Conservation (phyloP, 1,140 invertebrate genomes). For the Batillaria attramentaria region DNA sequence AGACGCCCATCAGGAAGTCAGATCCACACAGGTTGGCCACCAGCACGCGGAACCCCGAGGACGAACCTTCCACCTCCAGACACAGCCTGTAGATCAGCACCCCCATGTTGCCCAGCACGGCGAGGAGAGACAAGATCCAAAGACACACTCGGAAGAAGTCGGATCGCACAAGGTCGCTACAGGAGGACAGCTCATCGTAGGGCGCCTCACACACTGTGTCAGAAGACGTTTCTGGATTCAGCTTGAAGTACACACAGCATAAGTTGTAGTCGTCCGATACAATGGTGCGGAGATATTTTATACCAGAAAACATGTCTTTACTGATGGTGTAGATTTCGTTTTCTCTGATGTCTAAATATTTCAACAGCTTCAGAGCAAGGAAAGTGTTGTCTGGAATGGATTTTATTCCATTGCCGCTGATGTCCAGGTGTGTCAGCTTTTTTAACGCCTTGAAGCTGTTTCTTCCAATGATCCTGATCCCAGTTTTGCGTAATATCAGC, state of each 20-base stretch:
- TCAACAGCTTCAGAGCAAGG: background rate
- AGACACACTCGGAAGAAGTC: background rate
- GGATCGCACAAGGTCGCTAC: background rate
- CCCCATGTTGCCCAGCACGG: background rate
- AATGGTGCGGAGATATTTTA: background rate
- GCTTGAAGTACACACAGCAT: constrained; percentile 1
- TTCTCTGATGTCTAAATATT: background rate
- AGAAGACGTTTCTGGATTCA: no score
- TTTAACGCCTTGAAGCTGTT: constrained; percentile 28
- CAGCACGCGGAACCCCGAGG: background rate
- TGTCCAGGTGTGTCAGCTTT: constrained; percentile 36
- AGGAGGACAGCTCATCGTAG: constrained; percentile 13
- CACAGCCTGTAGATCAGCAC: background rate
- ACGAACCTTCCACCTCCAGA: background rate
- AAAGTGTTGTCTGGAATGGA: background rate
- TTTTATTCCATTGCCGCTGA: background rate
- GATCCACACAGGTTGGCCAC: background rate
- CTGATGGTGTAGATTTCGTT: background rate
- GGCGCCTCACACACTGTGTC: background rate
- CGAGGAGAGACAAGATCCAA: background rate
- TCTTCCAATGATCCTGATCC: no score
- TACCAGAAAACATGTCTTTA: background rate
- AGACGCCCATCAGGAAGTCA: constrained; percentile 19
- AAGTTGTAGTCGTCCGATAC: background rate
- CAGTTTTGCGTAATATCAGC: no score